Conservation (phyloP, 2,888 invertebrate species). For the Ectemnius lituratus region DNA sequence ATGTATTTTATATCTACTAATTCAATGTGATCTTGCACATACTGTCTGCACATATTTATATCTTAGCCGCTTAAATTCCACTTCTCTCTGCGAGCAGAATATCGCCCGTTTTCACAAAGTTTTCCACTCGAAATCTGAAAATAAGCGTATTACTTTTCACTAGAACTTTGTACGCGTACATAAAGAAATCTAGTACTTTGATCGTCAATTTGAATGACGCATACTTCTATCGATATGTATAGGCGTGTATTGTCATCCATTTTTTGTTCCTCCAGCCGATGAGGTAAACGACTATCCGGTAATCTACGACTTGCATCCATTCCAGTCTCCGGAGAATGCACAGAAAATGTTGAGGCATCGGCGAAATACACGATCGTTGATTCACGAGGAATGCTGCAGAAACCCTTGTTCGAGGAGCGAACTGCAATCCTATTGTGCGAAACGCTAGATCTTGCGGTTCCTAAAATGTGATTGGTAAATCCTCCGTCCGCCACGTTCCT, state of each 20-base stretch:
- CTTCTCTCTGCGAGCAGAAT: no score
- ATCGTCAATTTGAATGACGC: no score
- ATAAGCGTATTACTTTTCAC: no score
- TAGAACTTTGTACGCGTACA: no score
- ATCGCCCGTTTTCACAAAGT: no score
- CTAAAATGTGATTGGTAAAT: not conserved
- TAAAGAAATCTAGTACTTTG: no score
- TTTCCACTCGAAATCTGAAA: no score
- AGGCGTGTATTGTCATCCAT: no score
- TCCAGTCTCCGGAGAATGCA: constrained; percentile 69
- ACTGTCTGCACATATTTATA: no score
- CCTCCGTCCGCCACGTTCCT: not conserved
- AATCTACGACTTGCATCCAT: constrained; percentile 65
- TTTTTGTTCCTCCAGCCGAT: constrained; percentile 56
- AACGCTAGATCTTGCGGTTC: constrained; percentile 25
- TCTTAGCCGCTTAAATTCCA: no score
- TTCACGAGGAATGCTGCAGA: constrained; percentile 78
- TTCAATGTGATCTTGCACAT: no score
- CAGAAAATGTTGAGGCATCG: constrained; percentile 70
- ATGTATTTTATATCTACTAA: not conserved
- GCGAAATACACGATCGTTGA: constrained; percentile 62
- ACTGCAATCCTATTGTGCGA: constrained; percentile 74
- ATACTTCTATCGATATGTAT: no score
- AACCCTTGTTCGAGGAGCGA: constrained; percentile 75
- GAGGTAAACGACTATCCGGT: not conserved